Percentiles rank a stretch among this genome's conserved stretches.
Conservation (phyloP, 2,888 invertebrate species). For the Diadegma fenestrale region DNA sequence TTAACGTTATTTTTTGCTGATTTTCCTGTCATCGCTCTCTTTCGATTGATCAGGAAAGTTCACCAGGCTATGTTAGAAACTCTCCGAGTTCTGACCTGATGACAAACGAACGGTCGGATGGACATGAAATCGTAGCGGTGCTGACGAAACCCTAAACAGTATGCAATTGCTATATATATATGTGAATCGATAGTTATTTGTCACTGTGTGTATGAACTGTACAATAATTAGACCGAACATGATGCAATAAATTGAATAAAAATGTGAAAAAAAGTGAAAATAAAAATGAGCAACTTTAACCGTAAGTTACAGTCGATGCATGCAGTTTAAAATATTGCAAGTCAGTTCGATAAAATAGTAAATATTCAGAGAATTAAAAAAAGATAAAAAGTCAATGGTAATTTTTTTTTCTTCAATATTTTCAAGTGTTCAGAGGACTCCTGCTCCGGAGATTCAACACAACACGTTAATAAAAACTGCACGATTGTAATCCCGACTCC, state of each 20-base stretch:
- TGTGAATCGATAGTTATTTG: neutral
- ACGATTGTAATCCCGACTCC: neutral
- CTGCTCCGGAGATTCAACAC: neutral
- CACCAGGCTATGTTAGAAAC: neutral
- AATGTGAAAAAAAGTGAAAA: neutral
- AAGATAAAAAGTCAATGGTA: conserved; percentile 6
- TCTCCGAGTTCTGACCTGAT: neutral
- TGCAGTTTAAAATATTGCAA: conserved; percentile 5
- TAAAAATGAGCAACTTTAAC: neutral
- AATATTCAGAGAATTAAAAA: neutral
- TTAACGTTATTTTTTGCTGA: neutral
- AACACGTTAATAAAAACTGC: neutral
- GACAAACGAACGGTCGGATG: neutral
- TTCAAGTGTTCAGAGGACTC: neutral
- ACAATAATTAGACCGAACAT: conserved; percentile 17
- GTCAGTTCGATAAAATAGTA: conserved; percentile 2
- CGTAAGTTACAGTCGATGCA: neutral
- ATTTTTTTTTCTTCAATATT: no score
- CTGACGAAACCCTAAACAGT: conserved; percentile 3
- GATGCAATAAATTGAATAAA: neutral
- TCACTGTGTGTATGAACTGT: neutral
- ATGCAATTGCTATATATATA: neutral
- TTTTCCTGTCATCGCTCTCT: neutral
- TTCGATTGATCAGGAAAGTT: neutral
- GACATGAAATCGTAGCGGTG: neutral